Percentiles rank a stretch among this genome's conserved stretches.
Evolutionary conservation across 2,797 vertebrate species (phyloP).

Genomic region (Acrossocheilus wenchowensis): DNA sequence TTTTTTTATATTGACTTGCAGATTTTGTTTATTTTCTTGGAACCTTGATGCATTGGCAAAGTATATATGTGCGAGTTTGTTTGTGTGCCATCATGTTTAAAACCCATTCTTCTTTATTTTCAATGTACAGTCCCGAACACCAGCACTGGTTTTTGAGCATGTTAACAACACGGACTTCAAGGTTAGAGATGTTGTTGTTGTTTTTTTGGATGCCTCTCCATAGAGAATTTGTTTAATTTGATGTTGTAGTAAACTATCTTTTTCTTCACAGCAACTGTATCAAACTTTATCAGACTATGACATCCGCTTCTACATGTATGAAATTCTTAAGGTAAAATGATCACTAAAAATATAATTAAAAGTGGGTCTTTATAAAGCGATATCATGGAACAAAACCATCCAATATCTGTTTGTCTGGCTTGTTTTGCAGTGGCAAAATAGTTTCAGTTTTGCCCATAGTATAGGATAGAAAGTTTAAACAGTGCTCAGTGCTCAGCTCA

Average conservation of each 20-base stretch:
- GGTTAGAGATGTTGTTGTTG: slow-evolving; percentile 77
- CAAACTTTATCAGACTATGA: slow-evolving; percentile 87
- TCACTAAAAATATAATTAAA: neutral
- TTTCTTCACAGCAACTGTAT: slow-evolving; percentile 82
- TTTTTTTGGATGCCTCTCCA: neutral
- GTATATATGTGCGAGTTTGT: neutral
- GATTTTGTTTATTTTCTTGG: neutral
- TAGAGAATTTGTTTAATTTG: neutral
- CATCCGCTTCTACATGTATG: slow-evolving; percentile 89
- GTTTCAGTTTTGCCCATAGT: neutral
- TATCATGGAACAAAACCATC: neutral
- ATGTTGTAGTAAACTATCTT: slow-evolving; percentile 12
- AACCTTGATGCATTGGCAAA: neutral
- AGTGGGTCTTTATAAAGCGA: neutral
- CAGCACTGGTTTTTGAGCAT: slow-evolving; percentile 98
- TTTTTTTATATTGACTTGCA: neutral
- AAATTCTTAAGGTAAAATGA: slow-evolving; percentile 83
- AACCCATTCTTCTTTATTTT: slow-evolving; percentile 16
- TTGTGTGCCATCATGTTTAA: neutral
- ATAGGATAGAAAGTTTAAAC: neutral
- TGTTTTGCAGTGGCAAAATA: neutral
- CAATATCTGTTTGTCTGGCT: neutral
- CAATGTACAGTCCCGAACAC: slow-evolving; percentile 85
- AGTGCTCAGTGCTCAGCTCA: neutral
- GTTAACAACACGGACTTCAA: slow-evolving; percentile 99